Conservation (phyloP, 2,888 invertebrate genomes). For the Papilio demoleus region DNA sequence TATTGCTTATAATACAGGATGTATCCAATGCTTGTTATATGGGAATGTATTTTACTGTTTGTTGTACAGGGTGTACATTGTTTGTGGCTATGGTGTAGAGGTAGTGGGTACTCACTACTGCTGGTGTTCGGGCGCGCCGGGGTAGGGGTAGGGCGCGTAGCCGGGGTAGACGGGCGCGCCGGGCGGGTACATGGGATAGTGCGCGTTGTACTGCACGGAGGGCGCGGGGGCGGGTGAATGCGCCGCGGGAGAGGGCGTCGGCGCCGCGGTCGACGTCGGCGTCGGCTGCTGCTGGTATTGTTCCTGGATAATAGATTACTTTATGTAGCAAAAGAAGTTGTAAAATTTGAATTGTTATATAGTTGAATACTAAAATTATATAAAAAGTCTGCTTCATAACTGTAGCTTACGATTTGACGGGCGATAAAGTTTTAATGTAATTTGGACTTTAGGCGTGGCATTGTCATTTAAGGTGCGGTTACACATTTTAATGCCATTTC, state of each 20-base stretch:
- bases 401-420: too few relatives aligned
- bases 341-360: too few relatives aligned
- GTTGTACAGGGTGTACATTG: not conserved
- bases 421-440: too few relatives aligned
- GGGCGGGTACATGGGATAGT: slow-evolving; percentile 71
- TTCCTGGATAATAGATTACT: slow-evolving; percentile 36
- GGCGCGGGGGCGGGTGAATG: slow-evolving; percentile 49
- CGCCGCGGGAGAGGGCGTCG: slow-evolving; percentile 45
- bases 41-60: too few relatives aligned
- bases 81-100: not conserved
- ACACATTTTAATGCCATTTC: too few relatives aligned
- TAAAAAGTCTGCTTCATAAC: too few relatives aligned
- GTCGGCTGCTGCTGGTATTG: slow-evolving; percentile 47
- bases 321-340: too few relatives aligned
- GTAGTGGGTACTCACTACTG: slow-evolving; percentile 61
- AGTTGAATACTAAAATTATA: too few relatives aligned
- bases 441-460: too few relatives aligned
- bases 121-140: slow-evolving; percentile 53
- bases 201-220: slow-evolving; percentile 54
- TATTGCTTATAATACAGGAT: too few relatives aligned
- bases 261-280: slow-evolving; percentile 44
- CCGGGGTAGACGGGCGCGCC: slow-evolving; percentile 62
- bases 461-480: too few relatives aligned
- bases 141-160: slow-evolving; percentile 61
- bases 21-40: too few relatives aligned